phyloP scores from a whole-genome alignment of 2,113 vertebrate species.

The Ophthalmolycus amberensis region DNA sequence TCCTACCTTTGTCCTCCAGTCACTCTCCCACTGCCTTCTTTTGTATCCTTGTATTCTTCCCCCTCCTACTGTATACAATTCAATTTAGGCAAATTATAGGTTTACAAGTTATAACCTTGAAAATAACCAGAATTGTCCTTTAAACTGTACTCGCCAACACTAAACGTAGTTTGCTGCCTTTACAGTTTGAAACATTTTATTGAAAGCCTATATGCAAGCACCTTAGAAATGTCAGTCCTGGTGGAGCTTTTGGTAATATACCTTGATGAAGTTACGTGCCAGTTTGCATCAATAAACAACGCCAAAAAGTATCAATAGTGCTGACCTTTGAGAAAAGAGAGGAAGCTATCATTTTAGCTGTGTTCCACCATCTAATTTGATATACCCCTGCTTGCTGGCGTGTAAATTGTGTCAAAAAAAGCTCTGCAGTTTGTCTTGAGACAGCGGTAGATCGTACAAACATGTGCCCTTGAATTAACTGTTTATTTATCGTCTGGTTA shows the following conservation, averaged over 20 bases:
- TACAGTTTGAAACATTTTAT: constrained; percentile 4
- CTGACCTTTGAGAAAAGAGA: background rate
- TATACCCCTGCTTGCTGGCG: background rate
- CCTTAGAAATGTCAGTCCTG: background rate
- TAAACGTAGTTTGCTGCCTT: background rate
- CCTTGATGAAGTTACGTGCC: background rate
- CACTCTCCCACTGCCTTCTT: background rate
- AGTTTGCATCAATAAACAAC: background rate
- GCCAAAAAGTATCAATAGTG: background rate
- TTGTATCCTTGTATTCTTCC: background rate
- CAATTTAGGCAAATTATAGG: background rate
- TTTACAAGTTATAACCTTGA: background rate
- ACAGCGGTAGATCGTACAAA: background rate
- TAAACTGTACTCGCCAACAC: background rate
- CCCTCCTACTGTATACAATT: background rate
- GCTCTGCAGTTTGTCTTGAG: background rate
- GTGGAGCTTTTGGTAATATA: background rate
- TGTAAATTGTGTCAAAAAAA: background rate
- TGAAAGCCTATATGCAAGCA: background rate
- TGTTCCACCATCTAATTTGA: background rate
- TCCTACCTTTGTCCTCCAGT: background rate
- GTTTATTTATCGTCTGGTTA: background rate
- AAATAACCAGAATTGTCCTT: constrained; percentile 1
- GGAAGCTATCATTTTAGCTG: background rate
- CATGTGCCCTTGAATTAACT: background rate